These are phyloP conservation scores for Caenorhabditis brenneri DNA, from an alignment of 1,140 invertebrate genomes.

Conservation along the genomic window DNA sequence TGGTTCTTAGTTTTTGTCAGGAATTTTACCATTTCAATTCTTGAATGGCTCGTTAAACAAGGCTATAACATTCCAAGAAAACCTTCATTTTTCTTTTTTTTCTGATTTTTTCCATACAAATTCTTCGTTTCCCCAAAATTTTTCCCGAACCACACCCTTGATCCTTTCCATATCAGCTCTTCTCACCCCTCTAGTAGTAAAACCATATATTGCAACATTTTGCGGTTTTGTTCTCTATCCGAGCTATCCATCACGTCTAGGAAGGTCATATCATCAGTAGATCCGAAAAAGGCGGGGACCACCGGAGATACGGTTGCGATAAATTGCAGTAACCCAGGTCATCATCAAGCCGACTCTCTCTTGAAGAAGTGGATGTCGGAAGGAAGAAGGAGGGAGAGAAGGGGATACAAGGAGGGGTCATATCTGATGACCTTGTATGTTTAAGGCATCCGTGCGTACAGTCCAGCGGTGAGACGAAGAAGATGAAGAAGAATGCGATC, in stretches of 20 bases:
- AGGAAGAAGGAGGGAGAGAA: no score
- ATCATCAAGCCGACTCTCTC: conserved; percentile 8
- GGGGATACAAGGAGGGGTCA: conserved; percentile 2
- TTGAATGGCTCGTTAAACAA: not conserved
- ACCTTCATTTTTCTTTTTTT: not conserved
- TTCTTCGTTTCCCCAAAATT: no score
- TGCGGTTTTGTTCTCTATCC: not conserved
- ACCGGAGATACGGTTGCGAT: conserved; percentile 25
- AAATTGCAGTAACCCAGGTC: conserved; percentile 30
- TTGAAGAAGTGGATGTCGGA: not conserved
- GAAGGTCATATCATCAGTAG: conserved; percentile 33
- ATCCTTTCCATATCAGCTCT: not conserved
- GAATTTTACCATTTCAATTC: not conserved
- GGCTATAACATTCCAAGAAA: no score
- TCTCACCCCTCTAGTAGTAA: not conserved
- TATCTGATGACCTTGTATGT: conserved; percentile 43
- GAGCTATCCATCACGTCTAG: not conserved
- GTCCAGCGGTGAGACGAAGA: conserved; percentile 20
- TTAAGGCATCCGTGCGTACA: conserved; percentile 35
- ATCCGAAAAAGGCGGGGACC: conserved; percentile 19
- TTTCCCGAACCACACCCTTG: not conserved
- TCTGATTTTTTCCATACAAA: no score
- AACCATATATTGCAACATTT: conserved; percentile 2
- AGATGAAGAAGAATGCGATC: conserved; percentile 40
- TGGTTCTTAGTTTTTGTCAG: no score